A percentile compares a stretch with the other conserved stretches of the same genome.
Conservation (phyloP, 2,888 invertebrate genomes). For the Diaphora mendica region DNA sequence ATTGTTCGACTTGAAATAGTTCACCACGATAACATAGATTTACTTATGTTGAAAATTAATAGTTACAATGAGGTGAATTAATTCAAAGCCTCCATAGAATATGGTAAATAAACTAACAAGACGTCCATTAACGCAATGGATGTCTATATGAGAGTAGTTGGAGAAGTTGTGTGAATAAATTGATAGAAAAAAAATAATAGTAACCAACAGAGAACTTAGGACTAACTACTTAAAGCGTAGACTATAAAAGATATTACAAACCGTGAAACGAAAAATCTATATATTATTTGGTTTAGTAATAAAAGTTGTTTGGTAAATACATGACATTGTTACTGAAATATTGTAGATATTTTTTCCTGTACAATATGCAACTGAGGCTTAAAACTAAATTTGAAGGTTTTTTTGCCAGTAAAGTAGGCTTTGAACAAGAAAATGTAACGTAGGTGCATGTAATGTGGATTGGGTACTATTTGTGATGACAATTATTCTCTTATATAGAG, state of each 20-base stretch:
- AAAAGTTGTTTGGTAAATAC: background rate
- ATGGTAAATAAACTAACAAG: background rate
- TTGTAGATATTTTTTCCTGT: background rate
- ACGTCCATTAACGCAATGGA: background rate
- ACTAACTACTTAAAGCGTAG: conserved; percentile 35
- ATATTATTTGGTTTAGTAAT: conserved; percentile 43
- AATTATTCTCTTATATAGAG: background rate
- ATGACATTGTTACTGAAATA: background rate
- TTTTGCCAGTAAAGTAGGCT: background rate
- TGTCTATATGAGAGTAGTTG: background rate
- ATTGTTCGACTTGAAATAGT: background rate
- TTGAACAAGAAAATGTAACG: background rate
- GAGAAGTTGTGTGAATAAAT: conserved; percentile 36
- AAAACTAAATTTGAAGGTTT: background rate
- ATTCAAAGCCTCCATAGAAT: background rate
- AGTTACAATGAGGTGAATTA: background rate
- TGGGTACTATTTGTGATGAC: background rate
- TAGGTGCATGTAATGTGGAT: background rate
- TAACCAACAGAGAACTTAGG: conserved; percentile 48
- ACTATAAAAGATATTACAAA: conserved; percentile 25
- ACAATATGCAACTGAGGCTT: background rate
- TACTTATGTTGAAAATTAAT: background rate
- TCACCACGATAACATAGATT: background rate
- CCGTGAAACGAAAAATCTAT: conserved; percentile 11
- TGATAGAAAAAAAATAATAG: conserved; percentile 49